Conservation (phyloP, 2,797 vertebrate genomes). For the Betta splendens region DNA sequence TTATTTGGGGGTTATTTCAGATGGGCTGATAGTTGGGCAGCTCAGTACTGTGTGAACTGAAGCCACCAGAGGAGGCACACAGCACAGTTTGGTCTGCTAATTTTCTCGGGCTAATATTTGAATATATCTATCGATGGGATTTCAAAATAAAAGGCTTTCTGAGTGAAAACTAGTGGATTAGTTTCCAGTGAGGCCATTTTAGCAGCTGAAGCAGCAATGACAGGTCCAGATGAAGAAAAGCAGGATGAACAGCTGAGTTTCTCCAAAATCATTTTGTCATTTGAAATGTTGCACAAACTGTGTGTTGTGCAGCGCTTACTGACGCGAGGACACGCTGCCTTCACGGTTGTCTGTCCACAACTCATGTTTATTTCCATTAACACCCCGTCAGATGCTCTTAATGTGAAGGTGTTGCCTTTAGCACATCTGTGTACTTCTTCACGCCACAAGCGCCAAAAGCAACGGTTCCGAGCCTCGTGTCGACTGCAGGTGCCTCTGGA, state of each 20-base stretch:
- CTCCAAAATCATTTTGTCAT: background rate
- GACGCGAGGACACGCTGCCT: too few species aligned
- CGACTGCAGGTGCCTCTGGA: conserved; percentile 69
- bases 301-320: background rate
- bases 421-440: conserved; percentile 40
- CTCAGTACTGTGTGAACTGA: conserved; percentile 46
- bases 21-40: conserved; percentile 67
- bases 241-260: background rate
- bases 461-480: conserved; percentile 34
- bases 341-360: background rate
- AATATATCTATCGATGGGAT: background rate
- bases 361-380: conserved; percentile 34
- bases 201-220: background rate
- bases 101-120: conserved; percentile 1
- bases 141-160: conserved; percentile 17
- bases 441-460: conserved; percentile 39
- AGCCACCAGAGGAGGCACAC: conserved; percentile 46
- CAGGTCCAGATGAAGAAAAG: background rate
- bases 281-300: background rate
- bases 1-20: conserved; percentile 77
- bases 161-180: background rate
- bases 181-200: background rate
- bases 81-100: conserved; percentile 12
- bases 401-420: conserved; percentile 52
- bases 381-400: conserved; percentile 49